Conservation (phyloP, 2,888 invertebrate species). For the Sinodicranocentrus sp. region DNA sequence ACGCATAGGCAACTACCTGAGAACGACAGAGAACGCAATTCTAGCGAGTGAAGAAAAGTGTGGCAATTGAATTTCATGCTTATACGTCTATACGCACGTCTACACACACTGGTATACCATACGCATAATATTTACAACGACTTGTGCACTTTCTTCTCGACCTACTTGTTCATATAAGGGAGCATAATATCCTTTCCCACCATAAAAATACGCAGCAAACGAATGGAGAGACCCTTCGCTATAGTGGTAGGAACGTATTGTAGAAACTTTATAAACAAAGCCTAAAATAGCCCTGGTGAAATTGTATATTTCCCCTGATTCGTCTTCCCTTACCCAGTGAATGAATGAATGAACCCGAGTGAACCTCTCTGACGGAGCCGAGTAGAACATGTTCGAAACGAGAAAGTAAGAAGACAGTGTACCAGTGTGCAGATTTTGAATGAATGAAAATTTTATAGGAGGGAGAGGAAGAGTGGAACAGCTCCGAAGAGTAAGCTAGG, state of each 20-base stretch:
- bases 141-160: conserved; percentile 21
- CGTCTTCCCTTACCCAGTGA: conserved; percentile 26
- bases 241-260: not conserved
- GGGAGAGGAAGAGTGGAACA: not conserved
- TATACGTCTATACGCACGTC: not conserved
- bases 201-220: conserved; percentile 36
- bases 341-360: conserved; percentile 65
- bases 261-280: too few species aligned
- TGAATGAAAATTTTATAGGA: conserved; percentile 41
- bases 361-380: not conserved
- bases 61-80: conserved; percentile 43
- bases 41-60: not conserved
- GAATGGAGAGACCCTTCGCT: not conserved
- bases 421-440: conserved; percentile 24
- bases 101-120: not conserved
- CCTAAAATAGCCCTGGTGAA: conserved; percentile 14
- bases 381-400: not conserved
- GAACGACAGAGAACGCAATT: not conserved
- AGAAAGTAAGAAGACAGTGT: conserved; percentile 11
- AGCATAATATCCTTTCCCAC: conserved; percentile 40
- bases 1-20: not conserved
- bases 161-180: conserved; percentile 61
- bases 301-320: conserved; percentile 24
- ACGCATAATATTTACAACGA: not conserved
- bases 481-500: conserved; percentile 23